A percentile compares a stretch with the other conserved stretches of the same genome.
phyloP scores from a whole-genome alignment of 2,113 vertebrate genomes.

The Dasyurus viverrinus region DNA sequence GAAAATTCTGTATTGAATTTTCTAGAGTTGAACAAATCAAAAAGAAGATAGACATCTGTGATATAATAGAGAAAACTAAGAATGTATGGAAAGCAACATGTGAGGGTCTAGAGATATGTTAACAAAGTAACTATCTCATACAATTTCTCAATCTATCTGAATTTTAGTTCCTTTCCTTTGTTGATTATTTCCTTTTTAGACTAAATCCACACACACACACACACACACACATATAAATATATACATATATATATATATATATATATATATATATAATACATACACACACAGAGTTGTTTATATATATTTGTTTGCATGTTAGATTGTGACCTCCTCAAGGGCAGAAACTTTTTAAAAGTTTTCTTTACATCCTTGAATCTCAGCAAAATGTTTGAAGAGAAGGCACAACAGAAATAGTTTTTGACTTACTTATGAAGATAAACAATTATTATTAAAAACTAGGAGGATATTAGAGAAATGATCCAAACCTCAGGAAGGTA shows the following conservation, averaged over 20 bases:
- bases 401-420: neutral
- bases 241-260: too few relatives aligned
- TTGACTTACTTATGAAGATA: neutral
- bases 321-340: neutral
- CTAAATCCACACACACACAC: neutral
- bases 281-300: neutral
- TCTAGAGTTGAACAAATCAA: neutral
- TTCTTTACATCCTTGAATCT: neutral
- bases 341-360: neutral
- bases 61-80: neutral
- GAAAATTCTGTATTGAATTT: neutral
- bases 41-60: neutral
- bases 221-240: too few relatives aligned
- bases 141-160: neutral
- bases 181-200: neutral
- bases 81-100: neutral
- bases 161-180: neutral
- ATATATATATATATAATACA: too few relatives aligned
- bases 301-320: neutral
- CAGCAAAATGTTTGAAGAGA: neutral
- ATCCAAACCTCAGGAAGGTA: neutral
- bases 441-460: neutral
- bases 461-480: neutral
- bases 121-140: neutral
- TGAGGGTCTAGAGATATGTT: neutral